Conservation (phyloP, 2,888 invertebrate genomes). For the Noctua comes region DNA sequence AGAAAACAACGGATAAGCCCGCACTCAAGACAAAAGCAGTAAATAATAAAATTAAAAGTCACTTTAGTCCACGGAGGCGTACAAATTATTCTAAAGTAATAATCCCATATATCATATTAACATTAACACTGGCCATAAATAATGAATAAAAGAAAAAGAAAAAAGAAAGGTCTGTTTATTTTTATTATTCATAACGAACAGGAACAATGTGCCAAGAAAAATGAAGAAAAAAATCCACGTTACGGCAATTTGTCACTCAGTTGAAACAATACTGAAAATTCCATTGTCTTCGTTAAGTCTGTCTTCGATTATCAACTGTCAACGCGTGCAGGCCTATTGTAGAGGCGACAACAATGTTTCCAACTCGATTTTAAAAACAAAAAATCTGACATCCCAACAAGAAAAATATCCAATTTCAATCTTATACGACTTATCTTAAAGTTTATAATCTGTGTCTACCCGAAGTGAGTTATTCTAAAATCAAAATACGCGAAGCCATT, state of each 20-base stretch:
- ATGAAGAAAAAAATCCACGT: slow-evolving; percentile 70
- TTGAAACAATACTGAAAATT: slow-evolving; percentile 78
- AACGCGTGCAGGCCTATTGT: slow-evolving; percentile 83
- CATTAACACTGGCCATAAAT: slow-evolving; percentile 78
- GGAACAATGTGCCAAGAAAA: slow-evolving; percentile 78
- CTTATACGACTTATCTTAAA: slow-evolving; percentile 58
- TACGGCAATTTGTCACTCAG: slow-evolving; percentile 84
- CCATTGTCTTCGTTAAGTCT: slow-evolving; percentile 78
- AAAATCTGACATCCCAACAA: slow-evolving; percentile 52
- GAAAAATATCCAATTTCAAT: slow-evolving; percentile 59
- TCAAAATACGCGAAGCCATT: slow-evolving; percentile 69
- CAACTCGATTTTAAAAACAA: slow-evolving; percentile 58
- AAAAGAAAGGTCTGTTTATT: slow-evolving; percentile 68
- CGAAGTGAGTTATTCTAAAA: slow-evolving; percentile 71
- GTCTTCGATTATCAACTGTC: slow-evolving; percentile 84
- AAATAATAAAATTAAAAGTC: slow-evolving; percentile 83
- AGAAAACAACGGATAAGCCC: slow-evolving; percentile 67
- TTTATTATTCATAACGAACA: slow-evolving; percentile 69
- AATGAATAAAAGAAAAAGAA: slow-evolving; percentile 72
- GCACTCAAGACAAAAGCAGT: slow-evolving; percentile 81
- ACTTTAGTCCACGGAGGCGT: slow-evolving; percentile 77
- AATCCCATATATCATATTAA: slow-evolving; percentile 81
- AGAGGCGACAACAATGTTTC: slow-evolving; percentile 80
- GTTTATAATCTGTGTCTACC: slow-evolving; percentile 45
- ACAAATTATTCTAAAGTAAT: slow-evolving; percentile 81